Conservation (phyloP, 1,140 invertebrate species). For the Melanaphis sacchari region DNA sequence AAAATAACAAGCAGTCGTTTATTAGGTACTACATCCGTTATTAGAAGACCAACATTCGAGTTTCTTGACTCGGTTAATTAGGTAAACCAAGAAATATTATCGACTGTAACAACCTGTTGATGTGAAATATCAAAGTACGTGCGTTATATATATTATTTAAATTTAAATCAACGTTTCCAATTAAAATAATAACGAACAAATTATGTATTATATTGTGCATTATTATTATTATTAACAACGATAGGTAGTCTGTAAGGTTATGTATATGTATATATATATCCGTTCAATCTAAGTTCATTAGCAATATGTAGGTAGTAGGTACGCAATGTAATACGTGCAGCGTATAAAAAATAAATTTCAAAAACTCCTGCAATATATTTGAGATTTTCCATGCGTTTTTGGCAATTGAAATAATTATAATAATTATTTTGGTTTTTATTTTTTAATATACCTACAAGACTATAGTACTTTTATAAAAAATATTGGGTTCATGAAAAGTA, state of each 20-base stretch:
- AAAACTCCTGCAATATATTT: neutral
- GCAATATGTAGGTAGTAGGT: neutral
- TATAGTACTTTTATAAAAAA: neutral
- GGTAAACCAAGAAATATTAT: neutral
- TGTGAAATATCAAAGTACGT: constrained; percentile 7
- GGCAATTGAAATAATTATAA: neutral
- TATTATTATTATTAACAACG: neutral
- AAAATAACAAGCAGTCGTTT: neutral
- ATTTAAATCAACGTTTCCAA: neutral
- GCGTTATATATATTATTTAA: neutral
- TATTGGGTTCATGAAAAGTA: neutral
- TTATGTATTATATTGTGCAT: neutral
- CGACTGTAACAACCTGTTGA: neutral
- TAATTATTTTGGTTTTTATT: neutral
- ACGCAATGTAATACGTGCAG: neutral
- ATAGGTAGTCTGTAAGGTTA: neutral
- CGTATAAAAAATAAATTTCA: neutral
- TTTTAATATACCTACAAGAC: neutral
- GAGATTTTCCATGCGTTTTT: neutral
- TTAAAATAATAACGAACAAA: neutral
- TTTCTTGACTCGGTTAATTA: neutral
- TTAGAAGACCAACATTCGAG: neutral
- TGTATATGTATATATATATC: neutral
- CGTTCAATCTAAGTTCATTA: neutral
- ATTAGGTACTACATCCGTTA: neutral